phyloP scores from a whole-genome alignment of 2,113 vertebrate species.

The Hepsetus odoe region DNA sequence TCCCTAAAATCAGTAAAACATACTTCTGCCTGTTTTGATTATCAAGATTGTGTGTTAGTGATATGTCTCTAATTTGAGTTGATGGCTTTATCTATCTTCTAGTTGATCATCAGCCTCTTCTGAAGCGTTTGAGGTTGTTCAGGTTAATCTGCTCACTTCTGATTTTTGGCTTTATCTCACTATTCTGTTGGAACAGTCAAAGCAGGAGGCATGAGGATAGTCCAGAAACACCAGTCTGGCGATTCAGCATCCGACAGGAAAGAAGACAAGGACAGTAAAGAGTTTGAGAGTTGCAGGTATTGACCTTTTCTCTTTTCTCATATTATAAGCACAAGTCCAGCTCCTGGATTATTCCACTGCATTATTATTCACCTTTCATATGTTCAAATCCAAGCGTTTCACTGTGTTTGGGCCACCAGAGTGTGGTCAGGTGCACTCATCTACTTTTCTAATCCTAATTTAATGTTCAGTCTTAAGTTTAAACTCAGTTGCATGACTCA shows the following conservation, averaged over 20 bases:
- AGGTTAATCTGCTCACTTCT: neutral
- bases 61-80: neutral
- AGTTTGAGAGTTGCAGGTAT: slow-evolving; percentile 90
- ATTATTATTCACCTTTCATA: too few species aligned
- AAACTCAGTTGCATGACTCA: too few species aligned
- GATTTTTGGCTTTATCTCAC: slow-evolving; percentile 5
- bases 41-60: too few species aligned
- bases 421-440: too few species aligned
- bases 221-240: slow-evolving; percentile 90
- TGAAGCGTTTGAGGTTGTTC: neutral
- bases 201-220: slow-evolving; percentile 96
- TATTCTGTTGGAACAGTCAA: slow-evolving; percentile 80
- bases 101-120: neutral
- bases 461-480: too few species aligned
- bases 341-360: too few species aligned
- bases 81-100: neutral
- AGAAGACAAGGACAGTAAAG: slow-evolving; percentile 87
- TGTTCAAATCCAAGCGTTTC: too few species aligned
- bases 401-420: neutral
- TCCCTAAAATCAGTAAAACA: neutral
- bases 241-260: slow-evolving; percentile 83
- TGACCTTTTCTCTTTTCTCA: neutral
- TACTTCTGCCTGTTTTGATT: too few species aligned
- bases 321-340: neutral
- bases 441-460: too few species aligned